Conservation (phyloP, 2,888 invertebrate genomes). For the Nineta flava region DNA sequence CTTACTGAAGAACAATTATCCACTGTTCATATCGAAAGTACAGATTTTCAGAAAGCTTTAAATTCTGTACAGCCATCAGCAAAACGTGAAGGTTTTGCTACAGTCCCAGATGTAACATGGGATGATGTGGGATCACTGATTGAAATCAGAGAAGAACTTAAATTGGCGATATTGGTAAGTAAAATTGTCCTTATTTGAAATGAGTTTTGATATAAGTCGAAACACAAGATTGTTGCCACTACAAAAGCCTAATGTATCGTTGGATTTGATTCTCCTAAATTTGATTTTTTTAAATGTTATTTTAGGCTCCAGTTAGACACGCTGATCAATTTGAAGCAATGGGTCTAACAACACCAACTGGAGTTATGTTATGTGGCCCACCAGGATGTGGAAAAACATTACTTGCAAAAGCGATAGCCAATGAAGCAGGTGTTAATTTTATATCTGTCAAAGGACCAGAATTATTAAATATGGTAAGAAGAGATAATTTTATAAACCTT, state of each 20-base stretch:
- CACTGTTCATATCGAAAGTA: slow-evolving; percentile 49
- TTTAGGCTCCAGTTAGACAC: slow-evolving; percentile 74
- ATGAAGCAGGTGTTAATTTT: slow-evolving; percentile 97
- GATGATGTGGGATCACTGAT: slow-evolving; percentile 86
- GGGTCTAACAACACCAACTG: slow-evolving; percentile 69
- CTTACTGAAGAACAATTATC: slow-evolving; percentile 44
- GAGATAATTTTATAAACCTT: neutral
- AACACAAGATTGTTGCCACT: too few relatives aligned
- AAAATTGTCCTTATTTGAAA: slow-evolving; percentile 6
- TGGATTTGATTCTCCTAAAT: too few relatives aligned
- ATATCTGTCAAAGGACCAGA: slow-evolving; percentile 99
- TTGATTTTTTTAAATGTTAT: slow-evolving; percentile 13
- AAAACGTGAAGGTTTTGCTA: slow-evolving; percentile 93
- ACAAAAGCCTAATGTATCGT: too few relatives aligned
- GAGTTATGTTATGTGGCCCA: slow-evolving; percentile 89
- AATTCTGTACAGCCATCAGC: slow-evolving; percentile 81
- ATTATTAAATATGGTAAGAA: slow-evolving; percentile 79
- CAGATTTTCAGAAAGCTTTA: slow-evolving; percentile 64
- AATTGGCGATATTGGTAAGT: slow-evolving; percentile 68
- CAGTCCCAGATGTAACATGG: slow-evolving; percentile 96
- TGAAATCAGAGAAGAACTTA: slow-evolving; percentile 76
- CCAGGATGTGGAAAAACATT: slow-evolving; percentile 95
- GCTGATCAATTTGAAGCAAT: slow-evolving; percentile 62
- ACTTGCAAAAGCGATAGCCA: slow-evolving; percentile 94
- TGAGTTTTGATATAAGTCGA: neutral